phyloP scores from a whole-genome alignment of 2,888 invertebrate genomes.

The Rhimphoctona megacephalus region DNA sequence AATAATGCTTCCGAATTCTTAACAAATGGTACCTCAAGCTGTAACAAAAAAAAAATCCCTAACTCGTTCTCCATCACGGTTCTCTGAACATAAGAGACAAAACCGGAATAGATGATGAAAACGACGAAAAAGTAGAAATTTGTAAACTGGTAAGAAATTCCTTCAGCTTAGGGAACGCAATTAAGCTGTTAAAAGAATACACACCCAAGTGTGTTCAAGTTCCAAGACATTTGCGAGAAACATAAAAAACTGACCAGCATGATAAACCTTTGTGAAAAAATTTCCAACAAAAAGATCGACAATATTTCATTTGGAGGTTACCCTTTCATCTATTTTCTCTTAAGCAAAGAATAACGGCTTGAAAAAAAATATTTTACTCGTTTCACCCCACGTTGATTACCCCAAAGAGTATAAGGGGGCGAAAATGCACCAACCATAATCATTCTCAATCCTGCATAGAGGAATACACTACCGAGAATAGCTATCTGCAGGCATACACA shows the following conservation, averaged over 20 bases:
- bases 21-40: neutral
- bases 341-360: neutral
- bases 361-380: neutral
- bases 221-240: too few relatives aligned
- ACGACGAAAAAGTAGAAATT: neutral
- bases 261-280: neutral
- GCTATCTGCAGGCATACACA: neutral
- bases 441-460: slow-evolving; percentile 57
- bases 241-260: too few relatives aligned
- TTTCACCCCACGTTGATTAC: neutral
- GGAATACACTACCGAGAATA: slow-evolving; percentile 38
- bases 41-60: neutral
- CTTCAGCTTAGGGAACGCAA: neutral
- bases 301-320: neutral
- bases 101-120: neutral
- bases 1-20: neutral
- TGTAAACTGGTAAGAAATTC: too few relatives aligned
- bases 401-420: neutral
- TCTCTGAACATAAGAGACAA: neutral
- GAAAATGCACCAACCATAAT: slow-evolving; percentile 32
- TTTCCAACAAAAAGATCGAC: neutral
- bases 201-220: too few relatives aligned
- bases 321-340: neutral
- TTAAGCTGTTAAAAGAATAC: neutral
- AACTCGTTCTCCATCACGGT: neutral